These are phyloP conservation scores for Drosophila borealis DNA, from an alignment of 2,888 invertebrate species.

Conservation along the genomic window DNA sequence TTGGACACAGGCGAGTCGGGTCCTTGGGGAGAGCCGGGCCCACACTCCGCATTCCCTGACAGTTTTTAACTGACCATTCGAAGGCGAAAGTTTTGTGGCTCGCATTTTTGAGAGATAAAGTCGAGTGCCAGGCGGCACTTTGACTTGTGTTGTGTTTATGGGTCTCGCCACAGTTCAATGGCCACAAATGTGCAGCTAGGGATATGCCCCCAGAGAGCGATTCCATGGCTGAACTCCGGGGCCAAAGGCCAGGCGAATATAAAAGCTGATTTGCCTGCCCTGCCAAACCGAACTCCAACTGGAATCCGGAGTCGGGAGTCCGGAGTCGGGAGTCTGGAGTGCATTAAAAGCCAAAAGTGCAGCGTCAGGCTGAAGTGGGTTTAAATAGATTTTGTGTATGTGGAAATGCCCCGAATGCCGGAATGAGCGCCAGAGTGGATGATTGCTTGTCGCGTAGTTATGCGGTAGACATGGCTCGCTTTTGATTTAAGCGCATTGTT, in stretches of 20 bases:
- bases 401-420: neutral
- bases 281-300: neutral
- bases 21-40: constrained; percentile 4
- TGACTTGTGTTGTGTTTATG: constrained; percentile 62
- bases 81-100: constrained; percentile 59
- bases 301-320: neutral
- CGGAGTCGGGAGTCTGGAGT: constrained; percentile 14
- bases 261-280: constrained; percentile 65
- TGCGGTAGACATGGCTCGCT: constrained; percentile 73
- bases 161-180: constrained; percentile 70
- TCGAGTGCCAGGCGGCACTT: constrained; percentile 44
- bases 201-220: constrained; percentile 68
- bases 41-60: constrained; percentile 25
- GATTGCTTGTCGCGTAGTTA: constrained; percentile 63
- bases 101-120: constrained; percentile 60
- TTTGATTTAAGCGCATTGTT: constrained; percentile 80
- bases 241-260: constrained; percentile 69
- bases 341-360: constrained; percentile 53
- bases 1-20: constrained; percentile 7
- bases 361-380: constrained; percentile 46
- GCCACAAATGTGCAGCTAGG: constrained; percentile 56
- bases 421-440: neutral
- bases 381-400: constrained; percentile 60
- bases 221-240: constrained; percentile 53
- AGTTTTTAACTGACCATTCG: constrained; percentile 72